Base-by-base conservation (phyloP, 2,888 invertebrate genomes). In the Drymonia ruficornis region DNA sequence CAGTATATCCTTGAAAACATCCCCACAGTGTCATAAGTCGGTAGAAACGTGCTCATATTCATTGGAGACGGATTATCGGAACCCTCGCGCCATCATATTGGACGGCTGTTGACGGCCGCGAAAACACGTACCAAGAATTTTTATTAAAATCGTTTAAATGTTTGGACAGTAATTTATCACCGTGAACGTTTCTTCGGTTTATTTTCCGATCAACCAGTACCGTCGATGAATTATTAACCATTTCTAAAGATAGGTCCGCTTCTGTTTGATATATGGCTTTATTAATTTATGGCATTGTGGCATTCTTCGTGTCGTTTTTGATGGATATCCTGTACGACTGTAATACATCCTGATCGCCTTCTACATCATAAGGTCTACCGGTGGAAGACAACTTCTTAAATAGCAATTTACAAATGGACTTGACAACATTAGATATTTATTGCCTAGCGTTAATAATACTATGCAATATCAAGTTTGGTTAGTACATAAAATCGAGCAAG, bases 11-110 rank as follows among this genome's bases (percentile, higher is more conserved):
- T 53, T 53, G 53, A 46, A 60, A 62, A 60, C 57, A 60, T 55
- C 23, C 57, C 46, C 34, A 13, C 45, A 53, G 55, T 57, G 50
- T 59, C 54, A 38, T 55, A 52, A 53, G 48, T 53, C 60, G 50
- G 52, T 23, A 23, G 15, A 54, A 63, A 53, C 75, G 76, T 76
- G 76, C 63, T 59, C 52, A 54, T 61, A 50, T 70, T 65, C 52
- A 50, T 49, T 28, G 45, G 47, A 46, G 52, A 23, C 45, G 72
- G 75, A 76, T 76, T 76, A 76, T 52, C 46, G 34, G 50, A 44
- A 46, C 62, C 59, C 59, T 57, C 55, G 44, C 49, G 45, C 59
- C 59, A 53, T 53, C 51, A 55, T 59, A 38, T 49, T 46, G 29
- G 23, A 43, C 49, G 34, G 38, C 47, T 53, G 55, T 63, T 63